These are phyloP conservation scores for Phrynocephalus guinanensis DNA, from an alignment of 2,797 vertebrate genomes.

Conservation along the genomic window DNA sequence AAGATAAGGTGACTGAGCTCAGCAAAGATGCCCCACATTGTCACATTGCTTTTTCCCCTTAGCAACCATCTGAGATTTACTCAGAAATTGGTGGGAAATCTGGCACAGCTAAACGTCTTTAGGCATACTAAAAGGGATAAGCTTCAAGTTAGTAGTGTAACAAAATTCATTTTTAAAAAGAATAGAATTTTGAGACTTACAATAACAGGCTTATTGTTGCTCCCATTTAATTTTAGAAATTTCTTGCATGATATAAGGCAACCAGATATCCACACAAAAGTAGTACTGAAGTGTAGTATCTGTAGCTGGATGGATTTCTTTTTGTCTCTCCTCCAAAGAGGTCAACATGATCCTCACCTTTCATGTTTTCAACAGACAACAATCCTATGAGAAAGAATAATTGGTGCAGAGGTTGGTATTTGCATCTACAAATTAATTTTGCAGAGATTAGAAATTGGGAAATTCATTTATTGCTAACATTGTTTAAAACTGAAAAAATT, in stretches of 20 bases:
- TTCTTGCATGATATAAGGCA: background rate
- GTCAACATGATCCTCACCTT: background rate
- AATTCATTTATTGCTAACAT: too few relatives aligned
- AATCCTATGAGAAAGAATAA: background rate
- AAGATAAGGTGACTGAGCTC: too few relatives aligned
- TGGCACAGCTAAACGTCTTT: background rate
- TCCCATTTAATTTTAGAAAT: background rate
- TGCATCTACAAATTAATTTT: too few relatives aligned
- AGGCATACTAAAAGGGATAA: background rate
- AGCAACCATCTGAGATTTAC: background rate
- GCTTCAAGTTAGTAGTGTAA: background rate
- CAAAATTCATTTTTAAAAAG: background rate
- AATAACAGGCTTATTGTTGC: background rate
- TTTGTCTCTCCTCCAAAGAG: background rate
- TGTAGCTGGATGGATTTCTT: background rate
- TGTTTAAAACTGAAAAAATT: too few relatives aligned
- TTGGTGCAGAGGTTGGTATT: constrained; percentile 4
- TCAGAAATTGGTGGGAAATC: background rate
- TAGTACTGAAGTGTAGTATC: background rate
- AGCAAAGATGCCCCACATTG: background rate
- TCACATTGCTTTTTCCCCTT: background rate
- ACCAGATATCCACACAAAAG: background rate
- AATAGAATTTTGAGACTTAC: background rate
- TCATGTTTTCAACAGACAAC: background rate
- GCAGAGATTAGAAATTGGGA: too few relatives aligned